A percentile compares a stretch with the other conserved stretches of the same genome.
These are phyloP conservation scores for Choreutis nemorana DNA, from an alignment of 2,888 invertebrate genomes.

Conservation along the genomic window DNA sequence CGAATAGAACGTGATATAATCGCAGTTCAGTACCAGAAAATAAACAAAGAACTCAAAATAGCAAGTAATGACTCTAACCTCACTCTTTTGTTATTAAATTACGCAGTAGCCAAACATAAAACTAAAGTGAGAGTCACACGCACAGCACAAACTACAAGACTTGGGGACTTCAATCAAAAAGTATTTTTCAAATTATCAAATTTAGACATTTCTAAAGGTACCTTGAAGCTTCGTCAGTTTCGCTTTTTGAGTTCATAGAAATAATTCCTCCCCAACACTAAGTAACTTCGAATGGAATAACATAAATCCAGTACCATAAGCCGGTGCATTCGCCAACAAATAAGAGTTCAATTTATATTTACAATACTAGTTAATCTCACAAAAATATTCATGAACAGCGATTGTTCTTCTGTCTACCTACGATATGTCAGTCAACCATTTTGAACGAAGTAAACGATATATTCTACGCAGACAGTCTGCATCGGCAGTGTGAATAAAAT, in stretches of 20 bases:
- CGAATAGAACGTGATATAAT: neutral
- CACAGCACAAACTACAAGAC: neutral
- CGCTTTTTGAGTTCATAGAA: slow-evolving; percentile 66
- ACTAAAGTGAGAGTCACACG: too few relatives aligned
- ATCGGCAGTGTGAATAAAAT: too few relatives aligned
- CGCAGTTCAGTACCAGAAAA: slow-evolving; percentile 15
- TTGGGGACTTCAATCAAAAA: too few relatives aligned
- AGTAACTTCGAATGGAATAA: slow-evolving; percentile 31
- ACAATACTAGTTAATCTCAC: slow-evolving; percentile 37
- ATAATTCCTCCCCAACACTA: slow-evolving; percentile 36
- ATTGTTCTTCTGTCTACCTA: slow-evolving; percentile 31
- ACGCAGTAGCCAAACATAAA: slow-evolving; percentile 18
- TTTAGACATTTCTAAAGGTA: slow-evolving; percentile 19
- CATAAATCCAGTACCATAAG: slow-evolving; percentile 29
- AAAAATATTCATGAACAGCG: slow-evolving; percentile 25
- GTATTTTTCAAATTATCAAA: neutral
- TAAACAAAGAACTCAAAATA: slow-evolving; percentile 54
- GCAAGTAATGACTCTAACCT: slow-evolving; percentile 57
- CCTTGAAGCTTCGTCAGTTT: slow-evolving; percentile 67
- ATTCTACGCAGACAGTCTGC: too few relatives aligned
- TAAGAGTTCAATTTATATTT: slow-evolving; percentile 16
- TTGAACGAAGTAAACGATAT: too few relatives aligned
- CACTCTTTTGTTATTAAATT: slow-evolving; percentile 19
- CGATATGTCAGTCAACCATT: slow-evolving; percentile 49
- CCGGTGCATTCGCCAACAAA: slow-evolving; percentile 26